Percentiles rank a stretch among this genome's conserved stretches.
Evolutionary conservation across 2,797 vertebrate species (phyloP).

Genomic region (Cottoperca gobio): DNA sequence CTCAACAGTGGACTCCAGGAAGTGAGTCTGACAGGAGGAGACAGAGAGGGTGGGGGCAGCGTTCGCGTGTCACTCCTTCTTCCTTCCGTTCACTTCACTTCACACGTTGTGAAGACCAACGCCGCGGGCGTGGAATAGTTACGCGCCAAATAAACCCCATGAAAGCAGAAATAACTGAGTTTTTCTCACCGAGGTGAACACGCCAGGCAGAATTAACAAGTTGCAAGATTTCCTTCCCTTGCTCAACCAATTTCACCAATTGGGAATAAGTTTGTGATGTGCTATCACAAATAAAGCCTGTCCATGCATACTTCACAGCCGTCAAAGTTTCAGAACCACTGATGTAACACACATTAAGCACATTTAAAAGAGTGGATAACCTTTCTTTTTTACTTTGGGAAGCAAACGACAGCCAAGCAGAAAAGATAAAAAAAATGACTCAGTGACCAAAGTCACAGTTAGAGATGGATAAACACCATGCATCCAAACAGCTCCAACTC

Average conservation of each 20-base stretch:
- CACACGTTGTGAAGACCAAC: conserved; percentile 50
- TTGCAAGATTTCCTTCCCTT: conserved; percentile 52
- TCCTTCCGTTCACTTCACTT: conserved; percentile 54
- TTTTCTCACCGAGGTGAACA: conserved; percentile 63
- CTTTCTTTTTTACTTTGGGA: conserved; percentile 3
- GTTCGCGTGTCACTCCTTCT: conserved; percentile 61
- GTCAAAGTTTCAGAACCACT: conserved; percentile 32
- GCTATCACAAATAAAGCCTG: conserved; percentile 66
- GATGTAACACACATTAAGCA: conserved; percentile 49
- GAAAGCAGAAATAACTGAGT: conserved; percentile 68
- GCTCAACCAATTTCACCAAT: conserved; percentile 76
- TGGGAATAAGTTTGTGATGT: conserved; percentile 68
- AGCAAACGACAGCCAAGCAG: conserved; percentile 36
- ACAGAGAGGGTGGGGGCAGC: conserved; percentile 47
- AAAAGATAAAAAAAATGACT: conserved; percentile 39
- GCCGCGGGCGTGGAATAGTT: conserved; percentile 52
- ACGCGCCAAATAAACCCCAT: conserved; percentile 56
- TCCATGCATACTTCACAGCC: conserved; percentile 59
- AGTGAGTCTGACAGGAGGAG: conserved; percentile 48
- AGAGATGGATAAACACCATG: conserved; percentile 24
- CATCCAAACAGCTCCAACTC: conserved; percentile 30
- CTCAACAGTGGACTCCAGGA: conserved; percentile 28
- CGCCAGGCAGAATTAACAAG: conserved; percentile 68
- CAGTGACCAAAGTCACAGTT: conserved; percentile 20
- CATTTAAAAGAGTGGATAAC: conserved; percentile 19